phyloP scores from a whole-genome alignment of 2,113 vertebrate genomes.

The Elachura formosa region DNA sequence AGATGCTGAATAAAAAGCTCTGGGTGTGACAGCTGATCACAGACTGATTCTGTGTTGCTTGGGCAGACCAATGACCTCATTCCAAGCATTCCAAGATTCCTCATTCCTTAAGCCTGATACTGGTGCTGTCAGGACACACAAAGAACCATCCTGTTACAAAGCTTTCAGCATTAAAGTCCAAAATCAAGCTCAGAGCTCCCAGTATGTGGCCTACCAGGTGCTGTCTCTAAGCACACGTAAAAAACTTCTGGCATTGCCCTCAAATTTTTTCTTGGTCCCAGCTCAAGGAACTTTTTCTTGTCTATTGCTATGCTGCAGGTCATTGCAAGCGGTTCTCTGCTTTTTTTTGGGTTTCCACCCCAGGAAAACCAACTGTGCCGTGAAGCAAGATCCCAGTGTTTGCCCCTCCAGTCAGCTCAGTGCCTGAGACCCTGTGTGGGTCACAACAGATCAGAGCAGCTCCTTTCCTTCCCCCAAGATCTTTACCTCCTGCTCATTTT shows the following conservation, averaged over 20 bases:
- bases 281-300: neutral
- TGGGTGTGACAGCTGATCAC: neutral
- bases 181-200: neutral
- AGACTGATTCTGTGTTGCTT: neutral
- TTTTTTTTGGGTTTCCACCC: neutral
- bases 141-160: too few relatives aligned
- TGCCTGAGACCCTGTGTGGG: neutral
- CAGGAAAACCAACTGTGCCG: neutral
- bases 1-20: neutral
- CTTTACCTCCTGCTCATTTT: neutral
- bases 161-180: neutral
- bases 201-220: neutral
- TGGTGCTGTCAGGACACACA: neutral
- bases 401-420: neutral
- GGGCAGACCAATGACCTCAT: neutral
- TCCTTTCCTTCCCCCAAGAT: neutral
- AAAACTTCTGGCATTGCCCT: neutral
- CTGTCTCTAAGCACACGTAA: neutral
- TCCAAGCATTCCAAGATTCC: too few relatives aligned
- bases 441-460: neutral
- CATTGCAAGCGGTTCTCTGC: neutral
- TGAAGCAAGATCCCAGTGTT: neutral
- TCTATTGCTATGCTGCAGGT: neutral
- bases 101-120: neutral
- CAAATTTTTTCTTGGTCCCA: too few relatives aligned